Percentiles rank a stretch among this genome's conserved stretches.
These are phyloP conservation scores for Elephas maximus DNA, from an alignment of 2,113 vertebrate species.

Conservation along the genomic window DNA sequence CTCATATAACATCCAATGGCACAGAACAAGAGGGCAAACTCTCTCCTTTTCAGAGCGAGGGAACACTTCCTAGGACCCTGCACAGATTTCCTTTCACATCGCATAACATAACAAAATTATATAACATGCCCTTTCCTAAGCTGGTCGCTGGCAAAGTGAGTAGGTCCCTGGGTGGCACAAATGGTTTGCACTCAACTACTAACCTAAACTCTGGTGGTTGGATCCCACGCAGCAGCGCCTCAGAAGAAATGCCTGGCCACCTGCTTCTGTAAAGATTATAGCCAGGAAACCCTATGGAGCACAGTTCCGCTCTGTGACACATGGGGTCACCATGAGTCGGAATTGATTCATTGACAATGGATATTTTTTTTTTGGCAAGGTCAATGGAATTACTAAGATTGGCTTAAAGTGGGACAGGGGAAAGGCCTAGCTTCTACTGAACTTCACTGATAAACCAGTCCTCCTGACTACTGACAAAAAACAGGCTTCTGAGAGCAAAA, in stretches of 20 bases:
- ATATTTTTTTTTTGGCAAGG: neutral
- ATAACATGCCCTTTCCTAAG: neutral
- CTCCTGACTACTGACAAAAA: slow-evolving; percentile 11
- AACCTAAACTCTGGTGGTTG: too few relatives aligned
- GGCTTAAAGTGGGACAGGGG: neutral
- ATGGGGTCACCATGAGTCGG: too few relatives aligned
- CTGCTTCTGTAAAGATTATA: too few relatives aligned
- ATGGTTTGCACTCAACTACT: too few relatives aligned
- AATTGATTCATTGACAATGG: too few relatives aligned
- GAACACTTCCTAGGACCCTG: neutral
- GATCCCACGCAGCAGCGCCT: too few relatives aligned
- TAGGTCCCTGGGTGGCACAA: too few relatives aligned
- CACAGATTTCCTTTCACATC: neutral
- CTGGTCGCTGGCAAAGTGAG: neutral
- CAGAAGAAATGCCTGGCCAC: too few relatives aligned
- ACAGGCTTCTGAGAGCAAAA: slow-evolving; percentile 12
- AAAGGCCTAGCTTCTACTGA: neutral
- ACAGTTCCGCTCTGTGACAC: too few relatives aligned
- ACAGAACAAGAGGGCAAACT: neutral
- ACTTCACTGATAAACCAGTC: neutral
- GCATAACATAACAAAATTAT: neutral
- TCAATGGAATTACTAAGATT: neutral
- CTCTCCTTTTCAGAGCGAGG: slow-evolving; percentile 37
- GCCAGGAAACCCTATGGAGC: too few relatives aligned
- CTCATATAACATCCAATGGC: neutral